phyloP scores from a whole-genome alignment of 2,888 invertebrate genomes.

The Drosophila kanekoi region DNA sequence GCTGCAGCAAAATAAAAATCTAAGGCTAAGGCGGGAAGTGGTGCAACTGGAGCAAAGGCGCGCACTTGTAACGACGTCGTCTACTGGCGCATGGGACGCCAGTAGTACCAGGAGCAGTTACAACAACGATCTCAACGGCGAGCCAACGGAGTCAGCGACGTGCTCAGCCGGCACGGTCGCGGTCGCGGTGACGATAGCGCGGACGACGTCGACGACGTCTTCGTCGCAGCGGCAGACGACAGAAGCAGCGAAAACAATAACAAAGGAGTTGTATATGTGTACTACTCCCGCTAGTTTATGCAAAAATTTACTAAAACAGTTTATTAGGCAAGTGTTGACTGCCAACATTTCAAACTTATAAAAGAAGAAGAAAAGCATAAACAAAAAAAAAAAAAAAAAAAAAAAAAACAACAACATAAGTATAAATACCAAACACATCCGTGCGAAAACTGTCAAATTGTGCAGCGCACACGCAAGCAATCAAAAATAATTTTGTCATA shows the following conservation, averaged over 20 bases:
- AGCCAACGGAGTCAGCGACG: conserved; percentile 57
- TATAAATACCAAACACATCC: conserved; percentile 23
- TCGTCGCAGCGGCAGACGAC: conserved; percentile 54
- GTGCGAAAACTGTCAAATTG: conserved; percentile 45
- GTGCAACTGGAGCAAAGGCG: conserved; percentile 23
- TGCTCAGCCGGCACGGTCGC: conserved; percentile 59
- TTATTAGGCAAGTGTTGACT: conserved; percentile 31
- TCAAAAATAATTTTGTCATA: conserved; percentile 29
- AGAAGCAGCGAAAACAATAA: conserved; percentile 30
- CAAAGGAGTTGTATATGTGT: conserved; percentile 47
- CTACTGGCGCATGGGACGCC: conserved; percentile 50
- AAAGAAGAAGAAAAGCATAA: conserved; percentile 5
- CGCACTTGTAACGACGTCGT: conserved; percentile 14
- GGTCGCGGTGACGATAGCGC: conserved; percentile 66
- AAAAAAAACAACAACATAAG: no score
- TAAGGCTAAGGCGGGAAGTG: conserved; percentile 12
- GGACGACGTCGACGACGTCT: conserved; percentile 58
- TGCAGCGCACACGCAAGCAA: conserved; percentile 28
- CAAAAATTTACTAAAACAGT: conserved; percentile 36
- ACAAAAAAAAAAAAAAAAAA: no score
- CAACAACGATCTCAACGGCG: conserved; percentile 74
- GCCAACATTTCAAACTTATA: conserved; percentile 35
- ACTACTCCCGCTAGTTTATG: conserved; percentile 51
- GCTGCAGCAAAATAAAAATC: conserved; percentile 20
- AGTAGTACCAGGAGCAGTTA: conserved; percentile 36